Conservation (phyloP, 2,113 vertebrate species). For the Actenoides hombroni region DNA sequence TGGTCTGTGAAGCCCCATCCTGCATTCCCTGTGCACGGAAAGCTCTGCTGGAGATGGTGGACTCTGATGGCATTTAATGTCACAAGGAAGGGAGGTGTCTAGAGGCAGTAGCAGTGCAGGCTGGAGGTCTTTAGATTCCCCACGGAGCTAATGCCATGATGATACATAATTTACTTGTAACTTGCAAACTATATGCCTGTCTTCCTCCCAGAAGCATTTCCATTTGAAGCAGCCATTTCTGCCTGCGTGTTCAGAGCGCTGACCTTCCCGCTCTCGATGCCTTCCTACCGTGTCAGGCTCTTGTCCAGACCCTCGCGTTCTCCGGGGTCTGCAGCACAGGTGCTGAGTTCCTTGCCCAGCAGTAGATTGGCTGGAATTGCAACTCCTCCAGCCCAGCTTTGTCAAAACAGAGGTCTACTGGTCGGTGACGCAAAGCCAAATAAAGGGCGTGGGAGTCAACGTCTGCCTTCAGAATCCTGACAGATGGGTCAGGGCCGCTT, state of each 20-base stretch:
- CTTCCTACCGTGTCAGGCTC: background rate
- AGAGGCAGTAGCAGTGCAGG: background rate
- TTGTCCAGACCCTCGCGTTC: background rate
- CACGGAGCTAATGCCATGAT: background rate
- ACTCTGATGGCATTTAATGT: background rate
- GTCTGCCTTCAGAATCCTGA: background rate
- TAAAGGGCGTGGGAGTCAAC: background rate
- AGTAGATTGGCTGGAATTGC: background rate
- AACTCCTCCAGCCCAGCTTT: background rate
- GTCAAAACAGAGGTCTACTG: background rate
- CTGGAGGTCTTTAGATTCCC: background rate
- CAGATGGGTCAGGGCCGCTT: background rate
- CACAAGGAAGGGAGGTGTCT: background rate
- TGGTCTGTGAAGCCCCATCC: background rate
- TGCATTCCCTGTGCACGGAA: background rate
- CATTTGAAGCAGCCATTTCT: background rate
- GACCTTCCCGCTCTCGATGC: background rate
- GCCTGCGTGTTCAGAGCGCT: accelerated
- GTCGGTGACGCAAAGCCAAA: background rate
- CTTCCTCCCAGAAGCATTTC: background rate
- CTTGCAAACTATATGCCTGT: background rate
- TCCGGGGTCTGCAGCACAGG: background rate
- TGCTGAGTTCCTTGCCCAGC: background rate
- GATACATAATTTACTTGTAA: background rate
- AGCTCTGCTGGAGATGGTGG: background rate